These are phyloP conservation scores for Leptinotarsa defecta DNA, from an alignment of 1,140 invertebrate genomes.

Conservation along the genomic window DNA sequence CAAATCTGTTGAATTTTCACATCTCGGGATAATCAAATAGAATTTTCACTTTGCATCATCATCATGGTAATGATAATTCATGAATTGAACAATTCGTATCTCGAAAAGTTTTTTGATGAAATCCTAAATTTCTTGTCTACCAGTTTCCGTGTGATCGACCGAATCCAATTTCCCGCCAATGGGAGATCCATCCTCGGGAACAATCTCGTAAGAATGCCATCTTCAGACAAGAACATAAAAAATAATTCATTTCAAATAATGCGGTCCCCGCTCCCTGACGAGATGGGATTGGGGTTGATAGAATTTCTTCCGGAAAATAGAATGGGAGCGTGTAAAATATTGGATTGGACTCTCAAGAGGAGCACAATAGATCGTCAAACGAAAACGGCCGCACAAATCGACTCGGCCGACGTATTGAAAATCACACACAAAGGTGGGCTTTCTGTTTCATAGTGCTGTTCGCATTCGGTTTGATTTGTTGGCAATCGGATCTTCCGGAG, in stretches of 20 bases:
- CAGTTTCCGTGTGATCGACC: background rate
- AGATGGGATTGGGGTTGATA: constrained; percentile 26
- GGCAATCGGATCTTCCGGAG: constrained; percentile 41
- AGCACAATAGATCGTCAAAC: constrained; percentile 41
- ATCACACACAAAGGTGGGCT: constrained; percentile 44
- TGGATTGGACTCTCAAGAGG: constrained; percentile 34
- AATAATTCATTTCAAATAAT: constrained; percentile 9
- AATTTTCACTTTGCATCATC: too few species aligned
- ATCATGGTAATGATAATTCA: too few species aligned
- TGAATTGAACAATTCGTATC: too few species aligned
- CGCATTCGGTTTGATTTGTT: constrained; percentile 41
- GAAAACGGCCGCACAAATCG: constrained; percentile 39
- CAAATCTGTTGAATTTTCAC: too few species aligned
- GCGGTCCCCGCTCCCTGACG: background rate
- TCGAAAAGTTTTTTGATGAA: too few species aligned
- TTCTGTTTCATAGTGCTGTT: constrained; percentile 36
- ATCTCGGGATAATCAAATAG: too few species aligned
- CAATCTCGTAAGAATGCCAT: background rate
- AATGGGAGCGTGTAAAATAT: constrained; percentile 41
- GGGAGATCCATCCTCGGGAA: background rate
- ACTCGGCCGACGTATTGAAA: constrained; percentile 41
- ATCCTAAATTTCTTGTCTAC: too few species aligned
- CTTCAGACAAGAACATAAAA: background rate
- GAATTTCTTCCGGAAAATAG: constrained; percentile 35
- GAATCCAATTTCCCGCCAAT: background rate